Conservation (phyloP, 2,888 invertebrate genomes). For the Incurvaria masculella region DNA sequence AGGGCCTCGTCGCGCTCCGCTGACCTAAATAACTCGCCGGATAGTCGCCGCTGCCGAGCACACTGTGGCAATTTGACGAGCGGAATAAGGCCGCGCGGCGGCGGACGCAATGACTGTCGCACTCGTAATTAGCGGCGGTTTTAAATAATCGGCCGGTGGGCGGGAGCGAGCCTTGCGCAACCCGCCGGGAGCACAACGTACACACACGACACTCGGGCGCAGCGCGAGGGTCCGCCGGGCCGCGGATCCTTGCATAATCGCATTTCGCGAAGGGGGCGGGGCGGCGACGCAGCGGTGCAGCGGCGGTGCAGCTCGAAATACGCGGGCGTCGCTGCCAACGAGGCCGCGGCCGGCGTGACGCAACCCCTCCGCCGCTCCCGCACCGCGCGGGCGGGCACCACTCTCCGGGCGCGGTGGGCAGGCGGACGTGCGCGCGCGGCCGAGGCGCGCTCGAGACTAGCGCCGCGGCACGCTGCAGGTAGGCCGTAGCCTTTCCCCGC, state of each 20-base stretch:
- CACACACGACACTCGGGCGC: conserved; percentile 1
- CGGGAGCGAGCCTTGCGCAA: conserved; percentile 46
- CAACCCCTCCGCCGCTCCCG: conserved; percentile 23
- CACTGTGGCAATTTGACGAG: background rate
- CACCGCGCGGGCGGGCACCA: background rate
- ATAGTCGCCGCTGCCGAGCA: background rate
- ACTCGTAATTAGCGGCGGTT: conserved; percentile 35
- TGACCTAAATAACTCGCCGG: background rate
- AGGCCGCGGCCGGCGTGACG: conserved; percentile 35
- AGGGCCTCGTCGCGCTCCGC: background rate
- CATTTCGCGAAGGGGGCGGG: conserved; percentile 20
- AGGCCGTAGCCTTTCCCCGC: background rate
- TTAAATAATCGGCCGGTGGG: conserved; percentile 50
- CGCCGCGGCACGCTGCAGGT: background rate
- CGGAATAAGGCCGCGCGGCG: background rate
- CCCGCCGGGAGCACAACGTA: conserved; percentile 20
- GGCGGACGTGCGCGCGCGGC: background rate
- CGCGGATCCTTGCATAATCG: background rate
- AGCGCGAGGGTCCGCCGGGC: too few species aligned
- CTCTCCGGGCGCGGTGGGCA: background rate
- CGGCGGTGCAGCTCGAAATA: conserved; percentile 48
- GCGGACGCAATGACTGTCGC: background rate
- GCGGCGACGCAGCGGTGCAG: conserved; percentile 50
- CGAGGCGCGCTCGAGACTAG: background rate
- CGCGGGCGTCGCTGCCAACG: conserved; percentile 39